Evolutionary conservation across 2,888 invertebrate genomes (phyloP).

Genomic region (Auanema freiburgensis): DNA sequence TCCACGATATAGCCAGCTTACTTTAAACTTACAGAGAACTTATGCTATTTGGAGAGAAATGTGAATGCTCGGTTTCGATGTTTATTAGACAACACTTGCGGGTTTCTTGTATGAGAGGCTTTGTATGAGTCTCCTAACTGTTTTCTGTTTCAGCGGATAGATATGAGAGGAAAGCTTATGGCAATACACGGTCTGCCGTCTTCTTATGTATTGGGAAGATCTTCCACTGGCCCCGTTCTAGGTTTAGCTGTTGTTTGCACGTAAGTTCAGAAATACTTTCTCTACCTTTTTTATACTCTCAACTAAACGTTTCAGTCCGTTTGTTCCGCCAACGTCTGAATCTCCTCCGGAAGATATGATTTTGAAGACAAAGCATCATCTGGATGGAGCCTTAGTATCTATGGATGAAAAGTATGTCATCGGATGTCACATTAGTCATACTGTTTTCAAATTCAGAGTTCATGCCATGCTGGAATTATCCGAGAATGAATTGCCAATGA

Average conservation of each 20-base stretch:
- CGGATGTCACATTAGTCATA: neutral
- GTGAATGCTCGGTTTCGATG: conserved; percentile 98
- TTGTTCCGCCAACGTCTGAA: conserved; percentile 94
- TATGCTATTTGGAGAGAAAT: conserved; percentile 78
- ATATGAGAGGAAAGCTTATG: conserved; percentile 93
- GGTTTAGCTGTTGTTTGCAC: conserved; percentile 96
- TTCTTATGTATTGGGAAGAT: conserved; percentile 65
- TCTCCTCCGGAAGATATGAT: conserved; percentile 97
- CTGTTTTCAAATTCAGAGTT: conserved; percentile 29
- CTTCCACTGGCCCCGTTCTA: conserved; percentile 66
- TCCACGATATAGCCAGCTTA: neutral
- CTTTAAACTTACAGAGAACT: conserved; percentile 36
- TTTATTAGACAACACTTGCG: conserved; percentile 97
- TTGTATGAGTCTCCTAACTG: neutral
- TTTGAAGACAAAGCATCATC: conserved; percentile 98
- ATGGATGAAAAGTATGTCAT: conserved; percentile 51
- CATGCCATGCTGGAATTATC: conserved; percentile 55
- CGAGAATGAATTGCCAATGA: conserved; percentile 45
- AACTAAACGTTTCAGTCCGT: conserved; percentile 71
- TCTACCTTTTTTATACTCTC: conserved; percentile 2
- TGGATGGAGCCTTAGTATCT: conserved; percentile 75
- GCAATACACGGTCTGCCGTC: conserved; percentile 84
- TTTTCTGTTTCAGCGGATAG: conserved; percentile 78
- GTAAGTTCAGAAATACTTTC: conserved; percentile 28
- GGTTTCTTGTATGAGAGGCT: conserved; percentile 81